Evolutionary conservation across 2,888 invertebrate species (phyloP).

Genomic region (Plemyria rubiginata): DNA sequence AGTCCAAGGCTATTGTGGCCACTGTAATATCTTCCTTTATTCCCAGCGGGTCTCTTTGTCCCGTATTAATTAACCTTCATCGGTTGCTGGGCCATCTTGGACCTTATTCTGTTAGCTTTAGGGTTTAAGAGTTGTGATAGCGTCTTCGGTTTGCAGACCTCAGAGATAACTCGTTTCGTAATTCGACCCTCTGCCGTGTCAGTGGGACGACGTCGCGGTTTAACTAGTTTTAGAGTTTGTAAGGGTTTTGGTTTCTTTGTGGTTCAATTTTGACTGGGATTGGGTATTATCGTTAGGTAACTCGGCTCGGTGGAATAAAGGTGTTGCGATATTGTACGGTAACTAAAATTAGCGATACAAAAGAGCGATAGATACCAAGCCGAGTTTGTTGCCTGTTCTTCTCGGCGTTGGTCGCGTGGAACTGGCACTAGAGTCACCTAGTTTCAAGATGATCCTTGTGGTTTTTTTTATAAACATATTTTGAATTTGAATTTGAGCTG

Average conservation of each 20-base stretch:
- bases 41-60: constrained; percentile 53
- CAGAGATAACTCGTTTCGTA: constrained; percentile 37
- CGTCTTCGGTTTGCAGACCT: constrained; percentile 13
- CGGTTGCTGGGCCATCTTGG: constrained; percentile 2
- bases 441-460: no score
- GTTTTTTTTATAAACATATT: no score
- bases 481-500: no score
- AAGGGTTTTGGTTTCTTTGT: constrained; percentile 32
- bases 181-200: constrained; percentile 36
- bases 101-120: constrained; percentile 2
- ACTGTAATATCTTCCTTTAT: constrained; percentile 52
- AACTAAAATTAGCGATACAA: no score
- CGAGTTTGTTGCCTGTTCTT: no score
- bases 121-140: constrained; percentile 5
- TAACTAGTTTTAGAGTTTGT: constrained; percentile 31
- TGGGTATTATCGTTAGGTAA: constrained; percentile 22
- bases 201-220: constrained; percentile 25
- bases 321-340: no score
- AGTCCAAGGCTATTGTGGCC: constrained; percentile 48
- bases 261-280: constrained; percentile 28
- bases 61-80: constrained; percentile 56
- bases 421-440: no score
- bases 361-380: no score
- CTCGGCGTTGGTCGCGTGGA: no score
- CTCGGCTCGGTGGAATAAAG: not conserved